Conservation (phyloP, 2,797 vertebrate species). For the Manis javanica region DNA sequence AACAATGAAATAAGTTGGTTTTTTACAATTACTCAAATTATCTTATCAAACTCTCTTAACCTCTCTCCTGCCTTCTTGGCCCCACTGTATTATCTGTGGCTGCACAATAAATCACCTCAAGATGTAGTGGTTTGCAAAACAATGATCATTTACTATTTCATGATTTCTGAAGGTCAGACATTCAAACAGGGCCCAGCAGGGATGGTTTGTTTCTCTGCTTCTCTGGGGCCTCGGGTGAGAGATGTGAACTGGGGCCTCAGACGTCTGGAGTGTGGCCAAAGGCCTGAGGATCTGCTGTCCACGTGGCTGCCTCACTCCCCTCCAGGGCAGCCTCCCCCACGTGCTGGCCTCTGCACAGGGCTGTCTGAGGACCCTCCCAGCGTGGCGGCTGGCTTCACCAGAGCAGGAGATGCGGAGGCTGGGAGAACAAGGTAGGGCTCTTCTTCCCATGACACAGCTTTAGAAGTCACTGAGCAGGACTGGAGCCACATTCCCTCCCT, state of each 20-base stretch:
- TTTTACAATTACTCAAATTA: not conserved
- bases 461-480: not conserved
- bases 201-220: not conserved
- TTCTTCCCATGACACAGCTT: not conserved
- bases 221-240: not conserved
- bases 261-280: not conserved
- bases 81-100: not conserved
- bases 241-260: not conserved
- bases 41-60: not conserved
- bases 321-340: not conserved
- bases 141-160: conserved; percentile 7
- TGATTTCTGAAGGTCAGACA: not conserved
- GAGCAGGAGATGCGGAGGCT: not conserved
- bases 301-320: not conserved
- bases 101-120: not conserved
- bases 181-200: not conserved
- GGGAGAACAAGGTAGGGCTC: not conserved
- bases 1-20: not conserved
- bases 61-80: not conserved
- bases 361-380: not conserved
- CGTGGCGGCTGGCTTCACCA: not conserved
- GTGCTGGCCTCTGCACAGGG: not conserved
- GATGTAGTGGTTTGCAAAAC: not conserved
- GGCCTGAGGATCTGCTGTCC: not conserved
- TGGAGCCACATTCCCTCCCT: not conserved